phyloP scores from a whole-genome alignment of 2,113 vertebrate species.

The Candoia aspera region DNA sequence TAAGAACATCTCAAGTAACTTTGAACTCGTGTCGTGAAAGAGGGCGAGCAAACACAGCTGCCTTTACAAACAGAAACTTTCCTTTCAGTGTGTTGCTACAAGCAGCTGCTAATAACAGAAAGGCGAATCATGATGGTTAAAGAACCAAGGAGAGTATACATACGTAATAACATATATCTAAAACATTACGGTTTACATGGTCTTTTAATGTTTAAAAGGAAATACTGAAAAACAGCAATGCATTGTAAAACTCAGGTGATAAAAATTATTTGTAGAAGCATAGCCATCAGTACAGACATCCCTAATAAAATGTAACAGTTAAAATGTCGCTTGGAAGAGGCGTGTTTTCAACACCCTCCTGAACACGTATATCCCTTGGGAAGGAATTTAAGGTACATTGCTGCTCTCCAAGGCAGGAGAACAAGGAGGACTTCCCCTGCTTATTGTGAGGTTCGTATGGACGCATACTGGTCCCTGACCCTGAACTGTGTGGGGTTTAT shows the following conservation, averaged over 20 bases:
- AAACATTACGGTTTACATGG: neutral
- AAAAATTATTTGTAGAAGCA: neutral
- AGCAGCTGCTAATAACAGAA: neutral
- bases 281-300: neutral
- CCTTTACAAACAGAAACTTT: neutral
- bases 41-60: neutral
- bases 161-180: neutral
- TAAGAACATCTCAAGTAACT: too few relatives aligned
- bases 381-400: neutral
- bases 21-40: neutral
- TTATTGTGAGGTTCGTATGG: neutral
- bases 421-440: neutral
- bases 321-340: neutral
- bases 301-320: neutral
- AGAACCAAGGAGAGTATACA: neutral
- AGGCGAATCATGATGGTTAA: neutral
- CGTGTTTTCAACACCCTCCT: neutral
- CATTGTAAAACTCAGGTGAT: neutral
- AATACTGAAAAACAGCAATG: neutral
- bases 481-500: neutral
- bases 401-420: too few relatives aligned
- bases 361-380: neutral
- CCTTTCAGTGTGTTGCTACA: neutral
- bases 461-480: neutral
- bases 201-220: neutral